These are phyloP conservation scores for Zootoca vivipara DNA, from an alignment of 2,113 vertebrate genomes.

Conservation along the genomic window DNA sequence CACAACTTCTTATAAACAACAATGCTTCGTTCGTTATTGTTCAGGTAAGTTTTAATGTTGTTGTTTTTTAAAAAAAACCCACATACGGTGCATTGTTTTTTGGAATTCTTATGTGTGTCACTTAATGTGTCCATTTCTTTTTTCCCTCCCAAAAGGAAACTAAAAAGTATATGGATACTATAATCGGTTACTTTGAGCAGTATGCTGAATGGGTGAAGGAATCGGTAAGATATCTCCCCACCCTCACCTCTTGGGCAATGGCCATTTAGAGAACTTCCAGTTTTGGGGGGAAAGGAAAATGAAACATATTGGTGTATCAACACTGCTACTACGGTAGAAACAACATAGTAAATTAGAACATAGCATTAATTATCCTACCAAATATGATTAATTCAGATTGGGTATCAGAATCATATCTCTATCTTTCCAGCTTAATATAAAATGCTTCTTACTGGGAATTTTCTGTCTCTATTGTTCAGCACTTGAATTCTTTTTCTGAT, in stretches of 20 bases:
- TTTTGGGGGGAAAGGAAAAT: neutral
- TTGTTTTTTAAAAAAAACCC: neutral
- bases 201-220: constrained; percentile 89
- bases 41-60: constrained; percentile 74
- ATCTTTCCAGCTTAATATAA: neutral
- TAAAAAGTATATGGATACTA: constrained; percentile 78
- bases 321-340: neutral
- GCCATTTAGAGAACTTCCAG: neutral
- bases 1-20: constrained; percentile 85
- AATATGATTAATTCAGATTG: neutral
- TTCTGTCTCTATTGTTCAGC: neutral
- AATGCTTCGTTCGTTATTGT: constrained; percentile 80
- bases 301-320: neutral
- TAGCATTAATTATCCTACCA: neutral
- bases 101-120: neutral
- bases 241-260: neutral
- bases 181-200: constrained; percentile 87
- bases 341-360: neutral
- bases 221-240: constrained; percentile 79
- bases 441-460: neutral
- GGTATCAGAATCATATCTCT: neutral
- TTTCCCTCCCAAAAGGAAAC: constrained; percentile 80
- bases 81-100: neutral
- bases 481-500: constrained; percentile 1
- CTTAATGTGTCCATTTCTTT: constrained; percentile 26